A percentile compares a stretch with the other conserved stretches of the same genome.
phyloP scores from a whole-genome alignment of 2,113 vertebrate species.

The Vicugna pacos region DNA sequence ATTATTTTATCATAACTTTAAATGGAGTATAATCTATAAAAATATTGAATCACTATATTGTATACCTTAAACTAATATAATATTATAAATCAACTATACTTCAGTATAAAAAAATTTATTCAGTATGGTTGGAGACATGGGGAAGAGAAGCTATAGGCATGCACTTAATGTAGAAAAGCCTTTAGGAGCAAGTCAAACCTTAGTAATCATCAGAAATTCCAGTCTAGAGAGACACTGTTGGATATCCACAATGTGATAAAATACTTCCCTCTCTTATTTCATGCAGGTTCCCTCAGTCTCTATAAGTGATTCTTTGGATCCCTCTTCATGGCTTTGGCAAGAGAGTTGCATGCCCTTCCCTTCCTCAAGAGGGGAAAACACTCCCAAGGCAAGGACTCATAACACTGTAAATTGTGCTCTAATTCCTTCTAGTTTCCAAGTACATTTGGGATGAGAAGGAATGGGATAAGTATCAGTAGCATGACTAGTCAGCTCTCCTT shows the following conservation, averaged over 20 bases:
- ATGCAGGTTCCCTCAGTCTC: not conserved
- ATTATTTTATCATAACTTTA: not conserved
- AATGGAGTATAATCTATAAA: not conserved
- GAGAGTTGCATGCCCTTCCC: not conserved
- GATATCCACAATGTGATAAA: conserved; percentile 24
- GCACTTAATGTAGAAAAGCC: not conserved
- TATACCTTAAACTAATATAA: not conserved
- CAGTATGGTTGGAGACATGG: not conserved
- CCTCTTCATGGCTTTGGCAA: not conserved
- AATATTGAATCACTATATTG: not conserved
- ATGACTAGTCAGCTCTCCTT: not conserved
- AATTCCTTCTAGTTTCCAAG: conserved; percentile 28
- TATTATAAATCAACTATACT: not conserved
- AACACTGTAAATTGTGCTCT: conserved; percentile 44
- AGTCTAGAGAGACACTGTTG: conserved; percentile 23
- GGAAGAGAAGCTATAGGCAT: conserved; percentile 40
- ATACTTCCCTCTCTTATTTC: not conserved
- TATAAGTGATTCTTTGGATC: conserved; percentile 18
- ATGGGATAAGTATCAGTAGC: not conserved
- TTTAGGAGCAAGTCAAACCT: not conserved
- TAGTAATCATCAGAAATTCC: conserved; percentile 18
- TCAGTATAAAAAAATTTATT: not conserved
- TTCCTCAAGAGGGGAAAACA: not conserved
- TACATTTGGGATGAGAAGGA: not conserved
- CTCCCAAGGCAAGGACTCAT: not conserved